These are phyloP conservation scores for Ennomos fuscantarius DNA, from an alignment of 2,888 invertebrate genomes.

Conservation along the genomic window DNA sequence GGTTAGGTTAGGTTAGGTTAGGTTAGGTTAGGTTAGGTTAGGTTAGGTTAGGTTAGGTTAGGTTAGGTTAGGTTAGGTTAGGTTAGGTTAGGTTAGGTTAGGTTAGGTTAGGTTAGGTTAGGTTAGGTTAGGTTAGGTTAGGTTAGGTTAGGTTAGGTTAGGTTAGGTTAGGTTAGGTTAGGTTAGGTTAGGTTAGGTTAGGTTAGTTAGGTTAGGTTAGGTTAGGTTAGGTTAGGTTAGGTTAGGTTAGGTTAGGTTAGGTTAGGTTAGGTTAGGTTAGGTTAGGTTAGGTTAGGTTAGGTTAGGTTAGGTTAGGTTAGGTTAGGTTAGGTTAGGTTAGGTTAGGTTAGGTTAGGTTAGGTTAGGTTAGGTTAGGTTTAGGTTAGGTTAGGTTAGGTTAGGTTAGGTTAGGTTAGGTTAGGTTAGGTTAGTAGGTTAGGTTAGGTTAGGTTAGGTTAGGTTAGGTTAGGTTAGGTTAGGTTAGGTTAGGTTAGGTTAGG, in stretches of 20 bases:
- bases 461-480: conserved; percentile 27
- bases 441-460: conserved; percentile 28
- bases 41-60: conserved; percentile 39
- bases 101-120: conserved; percentile 42
- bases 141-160: conserved; percentile 44
- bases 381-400: conserved; percentile 25
- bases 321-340: conserved; percentile 28
- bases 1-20: conserved; percentile 38
- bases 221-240: conserved; percentile 35
- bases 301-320: conserved; percentile 25
- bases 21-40: conserved; percentile 39
- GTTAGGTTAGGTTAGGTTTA: conserved; percentile 24
- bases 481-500: conserved; percentile 28
- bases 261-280: conserved; percentile 30
- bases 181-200: conserved; percentile 19
- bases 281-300: conserved; percentile 27
- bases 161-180: conserved; percentile 44
- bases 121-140: conserved; percentile 43
- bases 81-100: conserved; percentile 45
- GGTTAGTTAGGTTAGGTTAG: conserved; percentile 30
- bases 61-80: conserved; percentile 39
- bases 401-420: conserved; percentile 20
- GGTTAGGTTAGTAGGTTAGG: no score
- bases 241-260: conserved; percentile 25
- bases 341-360: conserved; percentile 27